A percentile compares a stretch with the other conserved stretches of the same genome.
Evolutionary conservation across 2,113 vertebrate species (phyloP).

Genomic region (Lophotis ruficrista): DNA sequence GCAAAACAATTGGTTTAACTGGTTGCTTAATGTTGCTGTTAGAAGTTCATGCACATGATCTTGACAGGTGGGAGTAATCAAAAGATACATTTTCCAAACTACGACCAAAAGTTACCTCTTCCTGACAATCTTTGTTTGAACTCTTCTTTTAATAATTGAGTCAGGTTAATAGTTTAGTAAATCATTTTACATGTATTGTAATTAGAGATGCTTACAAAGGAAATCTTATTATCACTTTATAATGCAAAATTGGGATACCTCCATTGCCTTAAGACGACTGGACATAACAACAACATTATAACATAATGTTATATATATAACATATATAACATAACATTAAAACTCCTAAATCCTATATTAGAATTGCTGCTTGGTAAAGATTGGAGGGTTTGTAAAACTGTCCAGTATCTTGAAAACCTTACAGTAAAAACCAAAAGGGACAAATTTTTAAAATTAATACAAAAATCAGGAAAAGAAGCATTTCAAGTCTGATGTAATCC

Average conservation of each 20-base stretch:
- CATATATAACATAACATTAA: no score
- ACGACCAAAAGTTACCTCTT: neutral
- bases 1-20: neutral
- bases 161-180: neutral
- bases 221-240: neutral
- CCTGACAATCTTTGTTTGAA: neutral
- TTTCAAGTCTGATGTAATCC: neutral
- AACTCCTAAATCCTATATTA: neutral
- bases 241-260: neutral
- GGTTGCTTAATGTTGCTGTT: neutral
- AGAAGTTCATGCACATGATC: rapidly evolving
- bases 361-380: neutral
- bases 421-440: neutral
- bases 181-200: neutral
- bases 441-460: neutral
- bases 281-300: no score
- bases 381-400: neutral
- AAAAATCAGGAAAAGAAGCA: neutral
- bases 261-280: neutral
- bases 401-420: neutral
- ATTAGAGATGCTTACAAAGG: neutral
- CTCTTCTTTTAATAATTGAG: neutral
- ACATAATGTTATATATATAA: no score
- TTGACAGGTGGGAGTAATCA: neutral
- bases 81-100: neutral